Percentiles rank a stretch among this genome's conserved stretches.
Evolutionary conservation across 2,113 vertebrate genomes (phyloP).

Genomic region (Amphilophus citrinellus): DNA sequence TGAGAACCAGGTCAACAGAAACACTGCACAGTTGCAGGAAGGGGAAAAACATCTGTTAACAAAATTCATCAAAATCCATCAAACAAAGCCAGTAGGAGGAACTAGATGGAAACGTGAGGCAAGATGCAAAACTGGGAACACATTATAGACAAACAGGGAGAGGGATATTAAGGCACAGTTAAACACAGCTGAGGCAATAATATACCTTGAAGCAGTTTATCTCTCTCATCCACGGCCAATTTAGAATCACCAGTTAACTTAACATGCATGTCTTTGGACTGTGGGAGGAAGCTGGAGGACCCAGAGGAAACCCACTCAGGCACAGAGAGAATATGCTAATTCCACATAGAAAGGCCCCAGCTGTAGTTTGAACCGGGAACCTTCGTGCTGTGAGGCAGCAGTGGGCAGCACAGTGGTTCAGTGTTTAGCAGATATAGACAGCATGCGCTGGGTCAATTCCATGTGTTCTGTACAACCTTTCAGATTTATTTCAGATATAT

Average conservation of each 20-base stretch:
- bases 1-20: background rate
- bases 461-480: background rate
- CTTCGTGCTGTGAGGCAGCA: background rate
- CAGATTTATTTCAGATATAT: background rate
- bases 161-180: background rate
- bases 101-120: background rate
- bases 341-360: background rate
- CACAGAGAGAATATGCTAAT: background rate
- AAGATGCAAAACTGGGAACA: background rate
- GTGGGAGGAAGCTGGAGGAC: background rate
- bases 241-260: background rate
- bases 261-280: background rate
- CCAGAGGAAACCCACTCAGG: background rate
- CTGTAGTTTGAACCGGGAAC: background rate
- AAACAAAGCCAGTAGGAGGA: background rate
- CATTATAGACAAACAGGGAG: background rate
- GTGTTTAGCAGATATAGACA: rapidly evolving
- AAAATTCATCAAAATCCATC: background rate
- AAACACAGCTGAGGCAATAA: background rate
- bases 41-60: background rate
- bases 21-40: background rate
- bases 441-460: background rate
- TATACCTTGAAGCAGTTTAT: background rate
- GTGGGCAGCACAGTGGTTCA: background rate
- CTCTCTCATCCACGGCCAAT: background rate